A percentile compares a stretch with the other conserved stretches of the same genome.
These are phyloP conservation scores for Micropoecilia bifurca DNA, from an alignment of 2,797 vertebrate species.

Conservation along the genomic window DNA sequence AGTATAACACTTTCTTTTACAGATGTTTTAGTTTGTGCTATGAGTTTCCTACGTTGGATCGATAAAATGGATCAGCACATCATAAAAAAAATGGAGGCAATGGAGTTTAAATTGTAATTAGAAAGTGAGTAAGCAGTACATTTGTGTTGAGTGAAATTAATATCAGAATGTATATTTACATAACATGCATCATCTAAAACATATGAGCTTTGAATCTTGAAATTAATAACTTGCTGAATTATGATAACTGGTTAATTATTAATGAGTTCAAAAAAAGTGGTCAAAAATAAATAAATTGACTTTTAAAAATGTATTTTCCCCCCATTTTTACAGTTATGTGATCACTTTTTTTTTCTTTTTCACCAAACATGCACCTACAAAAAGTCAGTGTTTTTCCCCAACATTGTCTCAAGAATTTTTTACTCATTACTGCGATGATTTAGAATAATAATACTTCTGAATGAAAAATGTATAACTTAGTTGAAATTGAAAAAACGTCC, in stretches of 20 bases:
- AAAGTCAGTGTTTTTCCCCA: not conserved
- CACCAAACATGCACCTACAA: not conserved
- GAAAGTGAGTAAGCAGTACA: not conserved
- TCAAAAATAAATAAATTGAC: not conserved
- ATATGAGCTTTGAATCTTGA: not conserved
- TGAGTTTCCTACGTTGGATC: constrained; percentile 47
- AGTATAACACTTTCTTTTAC: not conserved
- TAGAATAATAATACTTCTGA: not conserved
- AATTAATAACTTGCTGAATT: not conserved
- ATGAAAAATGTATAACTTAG: not conserved
- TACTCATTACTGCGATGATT: not conserved
- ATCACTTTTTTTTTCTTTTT: not conserved
- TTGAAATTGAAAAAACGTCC: not conserved
- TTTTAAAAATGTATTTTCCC: not conserved
- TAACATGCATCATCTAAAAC: not conserved
- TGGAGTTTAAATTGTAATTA: constrained; percentile 13
- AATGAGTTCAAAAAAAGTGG: not conserved
- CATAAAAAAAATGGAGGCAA: constrained; percentile 20
- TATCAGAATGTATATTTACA: not conserved
- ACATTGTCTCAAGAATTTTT: not conserved
- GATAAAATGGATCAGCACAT: constrained; percentile 52
- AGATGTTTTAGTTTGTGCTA: constrained; percentile 34
- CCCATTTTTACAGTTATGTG: not conserved
- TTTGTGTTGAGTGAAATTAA: not conserved
- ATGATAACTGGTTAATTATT: not conserved